Conservation (phyloP, 2,888 invertebrate species). For the Andricus quercusramuli region DNA sequence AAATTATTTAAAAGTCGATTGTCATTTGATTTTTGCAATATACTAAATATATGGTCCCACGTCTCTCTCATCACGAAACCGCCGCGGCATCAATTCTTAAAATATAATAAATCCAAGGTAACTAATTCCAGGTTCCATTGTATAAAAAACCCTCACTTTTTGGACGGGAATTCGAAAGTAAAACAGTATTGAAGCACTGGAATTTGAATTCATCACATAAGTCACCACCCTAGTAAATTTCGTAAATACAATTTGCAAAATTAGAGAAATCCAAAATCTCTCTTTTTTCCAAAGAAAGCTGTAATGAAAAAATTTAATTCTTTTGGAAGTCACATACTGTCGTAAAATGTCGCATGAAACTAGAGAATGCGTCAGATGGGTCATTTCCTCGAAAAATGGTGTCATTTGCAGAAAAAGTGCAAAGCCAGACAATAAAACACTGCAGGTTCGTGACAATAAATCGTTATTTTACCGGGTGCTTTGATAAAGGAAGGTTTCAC, state of each 20-base stretch:
- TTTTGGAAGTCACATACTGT: conserved; percentile 7
- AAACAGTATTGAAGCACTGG: no score
- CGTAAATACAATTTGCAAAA: neutral
- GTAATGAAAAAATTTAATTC: conserved; percentile 1
- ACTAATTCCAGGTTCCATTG: no score
- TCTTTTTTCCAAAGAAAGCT: neutral
- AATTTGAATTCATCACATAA: no score
- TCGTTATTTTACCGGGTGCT: conserved; percentile 13
- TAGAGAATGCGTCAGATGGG: neutral
- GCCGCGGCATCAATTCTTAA: no score
- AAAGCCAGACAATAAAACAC: conserved; percentile 27
- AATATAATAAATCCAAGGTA: no score
- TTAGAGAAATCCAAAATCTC: neutral
- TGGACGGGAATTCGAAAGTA: no score
- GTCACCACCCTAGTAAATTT: no score
- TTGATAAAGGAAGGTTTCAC: conserved; percentile 39
- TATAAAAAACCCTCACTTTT: no score
- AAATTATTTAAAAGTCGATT: no score
- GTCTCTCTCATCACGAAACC: no score
- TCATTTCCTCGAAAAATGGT: conserved; percentile 12
- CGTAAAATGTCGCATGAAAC: conserved; percentile 9
- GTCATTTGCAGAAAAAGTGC: conserved; percentile 29
- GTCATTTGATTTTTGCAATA: no score
- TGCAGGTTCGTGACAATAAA: conserved; percentile 20
- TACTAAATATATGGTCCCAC: no score